Evolutionary conservation across 2,113 vertebrate genomes (phyloP).

Genomic region (Solea solea): DNA sequence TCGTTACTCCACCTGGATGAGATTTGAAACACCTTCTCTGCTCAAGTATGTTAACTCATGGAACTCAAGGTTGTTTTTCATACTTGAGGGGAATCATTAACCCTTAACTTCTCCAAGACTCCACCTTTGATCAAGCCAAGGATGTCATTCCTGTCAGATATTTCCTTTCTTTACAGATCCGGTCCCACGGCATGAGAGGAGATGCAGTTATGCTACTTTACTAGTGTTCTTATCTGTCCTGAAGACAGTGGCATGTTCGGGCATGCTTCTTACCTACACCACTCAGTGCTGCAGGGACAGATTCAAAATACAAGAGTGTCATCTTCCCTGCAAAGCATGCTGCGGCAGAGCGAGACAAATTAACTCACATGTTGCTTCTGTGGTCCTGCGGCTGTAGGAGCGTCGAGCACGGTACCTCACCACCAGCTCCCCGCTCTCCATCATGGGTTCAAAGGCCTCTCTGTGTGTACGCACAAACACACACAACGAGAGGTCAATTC

Average conservation of each 20-base stretch:
- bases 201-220: neutral
- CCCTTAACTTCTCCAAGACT: too few species aligned
- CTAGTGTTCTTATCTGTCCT: neutral
- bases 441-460: slow-evolving; percentile 89
- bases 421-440: slow-evolving; percentile 91
- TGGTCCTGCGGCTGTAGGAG: slow-evolving; percentile 90
- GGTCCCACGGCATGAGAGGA: neutral
- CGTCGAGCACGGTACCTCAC: slow-evolving; percentile 89
- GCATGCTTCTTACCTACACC: slow-evolving; percentile 11
- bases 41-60: too few species aligned
- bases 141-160: slow-evolving; percentile 1
- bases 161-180: neutral
- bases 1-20: neutral
- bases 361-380: slow-evolving; percentile 89
- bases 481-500: slow-evolving; percentile 7
- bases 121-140: slow-evolving; percentile 23
- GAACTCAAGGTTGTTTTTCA: too few species aligned
- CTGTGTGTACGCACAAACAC: slow-evolving; percentile 63
- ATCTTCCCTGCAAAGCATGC: slow-evolving; percentile 1
- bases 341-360: neutral
- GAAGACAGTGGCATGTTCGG: slow-evolving; percentile 32
- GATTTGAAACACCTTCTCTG: neutral
- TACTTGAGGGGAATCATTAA: too few species aligned
- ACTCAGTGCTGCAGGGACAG: neutral
- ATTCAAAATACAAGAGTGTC: neutral